Conservation (phyloP, 2,888 invertebrate genomes). For the Conomelus anceps region DNA sequence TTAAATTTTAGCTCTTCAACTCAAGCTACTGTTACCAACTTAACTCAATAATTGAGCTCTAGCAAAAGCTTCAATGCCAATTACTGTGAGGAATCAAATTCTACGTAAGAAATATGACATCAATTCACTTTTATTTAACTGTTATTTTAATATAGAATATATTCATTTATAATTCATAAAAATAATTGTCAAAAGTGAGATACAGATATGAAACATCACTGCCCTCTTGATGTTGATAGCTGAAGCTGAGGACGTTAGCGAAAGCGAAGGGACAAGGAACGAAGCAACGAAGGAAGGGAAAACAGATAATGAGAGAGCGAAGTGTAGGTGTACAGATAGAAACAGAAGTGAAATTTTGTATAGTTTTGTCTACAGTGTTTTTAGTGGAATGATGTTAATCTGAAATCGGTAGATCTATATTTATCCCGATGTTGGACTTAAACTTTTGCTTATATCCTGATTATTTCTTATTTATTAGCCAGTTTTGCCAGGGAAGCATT, state of each 20-base stretch:
- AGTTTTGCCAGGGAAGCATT: constrained; percentile 48
- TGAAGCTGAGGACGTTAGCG: neutral
- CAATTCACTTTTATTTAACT: too few relatives aligned
- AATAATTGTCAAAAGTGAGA: too few relatives aligned
- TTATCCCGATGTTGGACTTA: constrained; percentile 49
- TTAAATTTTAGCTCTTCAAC: too few relatives aligned
- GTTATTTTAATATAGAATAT: too few relatives aligned
- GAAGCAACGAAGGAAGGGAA: neutral
- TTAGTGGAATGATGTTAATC: constrained; percentile 32
- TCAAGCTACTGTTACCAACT: too few relatives aligned
- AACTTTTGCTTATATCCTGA: constrained; percentile 45
- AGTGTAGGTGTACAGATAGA: neutral
- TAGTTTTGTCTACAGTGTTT: constrained; percentile 6
- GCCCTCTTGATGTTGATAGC: too few relatives aligned
- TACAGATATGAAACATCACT: too few relatives aligned
- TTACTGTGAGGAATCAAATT: too few relatives aligned
- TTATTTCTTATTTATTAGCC: constrained; percentile 45
- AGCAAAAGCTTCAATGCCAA: too few relatives aligned
- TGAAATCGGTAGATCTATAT: constrained; percentile 37
- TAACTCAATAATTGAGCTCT: too few relatives aligned
- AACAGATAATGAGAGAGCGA: neutral
- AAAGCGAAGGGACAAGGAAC: neutral
- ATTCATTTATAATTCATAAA: too few relatives aligned
- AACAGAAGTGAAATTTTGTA: neutral
- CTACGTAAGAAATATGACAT: too few relatives aligned